phyloP scores from a whole-genome alignment of 2,888 invertebrate species.

The Carpatolechia fugitivella region DNA sequence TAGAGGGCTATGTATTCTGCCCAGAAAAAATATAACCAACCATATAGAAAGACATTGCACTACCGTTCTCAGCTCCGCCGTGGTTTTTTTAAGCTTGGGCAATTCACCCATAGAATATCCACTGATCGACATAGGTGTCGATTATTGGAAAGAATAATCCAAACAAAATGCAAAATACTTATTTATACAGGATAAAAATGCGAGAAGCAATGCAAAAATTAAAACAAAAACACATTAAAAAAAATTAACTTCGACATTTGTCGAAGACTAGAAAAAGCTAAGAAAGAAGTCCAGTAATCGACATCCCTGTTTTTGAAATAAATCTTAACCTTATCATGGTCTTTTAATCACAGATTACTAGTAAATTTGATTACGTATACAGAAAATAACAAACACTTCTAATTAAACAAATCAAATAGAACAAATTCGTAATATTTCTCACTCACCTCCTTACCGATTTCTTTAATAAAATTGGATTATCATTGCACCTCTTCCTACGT shows the following conservation, averaged over 20 bases:
- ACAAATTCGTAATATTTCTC: conserved; percentile 10
- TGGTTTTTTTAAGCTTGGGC: too few relatives aligned
- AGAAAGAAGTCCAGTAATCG: conserved; percentile 12
- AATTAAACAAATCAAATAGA: conserved; percentile 11
- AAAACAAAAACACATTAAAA: not conserved
- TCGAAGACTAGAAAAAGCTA: conserved; percentile 7
- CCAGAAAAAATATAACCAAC: too few relatives aligned
- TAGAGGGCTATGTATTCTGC: too few relatives aligned
- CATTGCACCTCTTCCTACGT: not conserved
- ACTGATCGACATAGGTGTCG: conserved; percentile 23
- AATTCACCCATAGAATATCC: too few relatives aligned
- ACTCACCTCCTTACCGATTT: conserved; percentile 18
- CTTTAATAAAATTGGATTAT: conserved; percentile 17
- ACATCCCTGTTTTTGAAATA: conserved; percentile 11
- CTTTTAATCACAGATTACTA: not conserved
- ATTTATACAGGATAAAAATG: conserved; percentile 8
- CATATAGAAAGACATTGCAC: too few relatives aligned
- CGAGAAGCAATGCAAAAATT: conserved; percentile 7
- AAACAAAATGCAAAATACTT: conserved; percentile 8
- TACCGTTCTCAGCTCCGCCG: too few relatives aligned
- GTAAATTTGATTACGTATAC: conserved; percentile 10
- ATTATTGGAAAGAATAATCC: conserved; percentile 19
- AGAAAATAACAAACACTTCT: conserved; percentile 10
- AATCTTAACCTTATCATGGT: not conserved
- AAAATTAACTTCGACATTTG: conserved; percentile 9